Evolutionary conservation across 2,797 vertebrate species (phyloP).

Genomic region (Phrynocephalus guinanensis): DNA sequence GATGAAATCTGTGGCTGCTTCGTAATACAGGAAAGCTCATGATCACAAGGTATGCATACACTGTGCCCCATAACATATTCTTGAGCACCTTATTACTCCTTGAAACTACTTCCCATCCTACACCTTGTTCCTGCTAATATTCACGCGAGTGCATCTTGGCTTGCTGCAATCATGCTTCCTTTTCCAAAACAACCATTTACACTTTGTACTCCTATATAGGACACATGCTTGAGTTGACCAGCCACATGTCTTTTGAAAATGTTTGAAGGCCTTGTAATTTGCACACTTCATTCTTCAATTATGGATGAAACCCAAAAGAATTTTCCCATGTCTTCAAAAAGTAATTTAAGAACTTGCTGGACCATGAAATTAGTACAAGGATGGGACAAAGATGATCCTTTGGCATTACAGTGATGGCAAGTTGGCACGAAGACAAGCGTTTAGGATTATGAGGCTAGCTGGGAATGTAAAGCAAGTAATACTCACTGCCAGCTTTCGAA

Average conservation of each 20-base stretch:
- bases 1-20: background rate
- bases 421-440: background rate
- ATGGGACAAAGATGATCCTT: background rate
- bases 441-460: background rate
- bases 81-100: background rate
- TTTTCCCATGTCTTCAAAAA: slow-evolving; percentile 6
- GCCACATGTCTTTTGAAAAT: background rate
- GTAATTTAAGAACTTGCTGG: slow-evolving; percentile 12
- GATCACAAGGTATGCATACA: background rate
- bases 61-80: background rate
- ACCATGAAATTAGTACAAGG: slow-evolving; percentile 21
- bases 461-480: slow-evolving; percentile 1
- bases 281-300: background rate
- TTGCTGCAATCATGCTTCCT: background rate
- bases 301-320: background rate
- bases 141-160: background rate
- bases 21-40: background rate
- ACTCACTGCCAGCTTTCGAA: slow-evolving; percentile 94
- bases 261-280: background rate
- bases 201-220: background rate
- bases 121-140: background rate
- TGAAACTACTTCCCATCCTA: background rate
- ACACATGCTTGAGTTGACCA: background rate
- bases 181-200: background rate
- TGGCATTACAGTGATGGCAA: background rate